A percentile compares a stretch with the other conserved stretches of the same genome.
Evolutionary conservation across 2,113 vertebrate species (phyloP).

Genomic region (Hymenochirus boettgeri): DNA sequence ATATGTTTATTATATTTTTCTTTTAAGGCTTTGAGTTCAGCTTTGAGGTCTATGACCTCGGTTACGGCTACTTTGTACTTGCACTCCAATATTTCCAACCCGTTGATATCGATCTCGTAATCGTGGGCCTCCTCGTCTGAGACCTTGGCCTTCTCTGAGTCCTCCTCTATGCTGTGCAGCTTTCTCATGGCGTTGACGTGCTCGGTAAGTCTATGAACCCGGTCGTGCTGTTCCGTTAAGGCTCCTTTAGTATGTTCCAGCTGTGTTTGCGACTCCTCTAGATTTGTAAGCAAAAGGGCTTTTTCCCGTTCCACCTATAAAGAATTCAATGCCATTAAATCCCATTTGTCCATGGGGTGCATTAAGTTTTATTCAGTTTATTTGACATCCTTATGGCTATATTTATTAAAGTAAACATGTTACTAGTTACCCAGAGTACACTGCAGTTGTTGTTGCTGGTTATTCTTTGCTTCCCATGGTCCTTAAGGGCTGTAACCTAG

Average conservation of each 20-base stretch:
- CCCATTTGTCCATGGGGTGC: too few relatives aligned
- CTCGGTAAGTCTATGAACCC: conserved; percentile 82
- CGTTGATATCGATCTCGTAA: conserved; percentile 79
- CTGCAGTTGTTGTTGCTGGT: too few relatives aligned
- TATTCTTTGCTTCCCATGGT: too few relatives aligned
- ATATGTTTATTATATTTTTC: conserved; percentile 88
- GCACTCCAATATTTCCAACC: conserved; percentile 89
- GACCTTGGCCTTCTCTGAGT: conserved; percentile 76
- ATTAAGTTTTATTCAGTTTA: too few relatives aligned
- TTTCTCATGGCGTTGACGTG: conserved; percentile 75
- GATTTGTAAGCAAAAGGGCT: conserved; percentile 77
- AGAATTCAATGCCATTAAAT: too few relatives aligned
- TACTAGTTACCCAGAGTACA: too few relatives aligned
- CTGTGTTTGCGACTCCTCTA: conserved; percentile 93
- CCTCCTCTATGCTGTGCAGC: conserved; percentile 72
- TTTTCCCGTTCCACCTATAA: conserved; percentile 92
- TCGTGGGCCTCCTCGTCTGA: conserved; percentile 67
- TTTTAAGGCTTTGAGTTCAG: conserved; percentile 92
- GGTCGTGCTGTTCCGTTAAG: conserved; percentile 84
- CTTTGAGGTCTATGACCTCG: conserved; percentile 94
- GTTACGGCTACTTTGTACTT: conserved; percentile 95
- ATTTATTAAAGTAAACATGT: too few relatives aligned
- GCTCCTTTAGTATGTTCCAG: conserved; percentile 92
- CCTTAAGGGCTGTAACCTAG: too few relatives aligned
- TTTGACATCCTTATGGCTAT: too few relatives aligned